Conservation (phyloP, 2,888 invertebrate species). For the Rotaria socialis region DNA sequence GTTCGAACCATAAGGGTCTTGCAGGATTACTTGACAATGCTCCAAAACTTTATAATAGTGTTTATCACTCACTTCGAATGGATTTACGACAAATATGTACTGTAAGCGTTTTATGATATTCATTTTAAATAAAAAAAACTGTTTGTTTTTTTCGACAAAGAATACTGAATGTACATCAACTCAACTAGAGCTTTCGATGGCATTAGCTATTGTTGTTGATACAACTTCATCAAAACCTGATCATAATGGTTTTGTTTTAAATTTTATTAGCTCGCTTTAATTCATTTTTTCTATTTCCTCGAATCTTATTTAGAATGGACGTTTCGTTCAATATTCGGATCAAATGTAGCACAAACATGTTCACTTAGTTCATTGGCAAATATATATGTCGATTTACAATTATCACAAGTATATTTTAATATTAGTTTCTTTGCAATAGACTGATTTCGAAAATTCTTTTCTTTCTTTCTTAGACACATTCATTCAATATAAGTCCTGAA, state of each 20-base stretch:
- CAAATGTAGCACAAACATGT: slow-evolving; percentile 75
- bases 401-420: slow-evolving; percentile 61
- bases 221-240: slow-evolving; percentile 47
- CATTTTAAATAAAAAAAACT: background rate
- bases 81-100: slow-evolving; percentile 39
- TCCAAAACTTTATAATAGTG: slow-evolving; percentile 74
- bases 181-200: slow-evolving; percentile 75
- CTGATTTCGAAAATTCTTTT: background rate
- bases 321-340: slow-evolving; percentile 77
- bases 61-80: slow-evolving; percentile 40
- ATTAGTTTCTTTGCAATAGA: background rate
- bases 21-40: slow-evolving; percentile 77
- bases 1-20: slow-evolving; percentile 65
- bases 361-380: slow-evolving; percentile 73
- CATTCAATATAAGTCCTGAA: background rate
- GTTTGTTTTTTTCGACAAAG: slow-evolving; percentile 50
- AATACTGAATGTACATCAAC: slow-evolving; percentile 65
- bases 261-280: no score
- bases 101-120: background rate
- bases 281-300: no score
- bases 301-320: slow-evolving; percentile 71
- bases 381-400: slow-evolving; percentile 72
- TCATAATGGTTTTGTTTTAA: slow-evolving; percentile 29
- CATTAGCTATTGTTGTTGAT: slow-evolving; percentile 81
- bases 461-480: background rate